phyloP scores from a whole-genome alignment of 2,797 vertebrate species.

The Eospalax fontanierii region DNA sequence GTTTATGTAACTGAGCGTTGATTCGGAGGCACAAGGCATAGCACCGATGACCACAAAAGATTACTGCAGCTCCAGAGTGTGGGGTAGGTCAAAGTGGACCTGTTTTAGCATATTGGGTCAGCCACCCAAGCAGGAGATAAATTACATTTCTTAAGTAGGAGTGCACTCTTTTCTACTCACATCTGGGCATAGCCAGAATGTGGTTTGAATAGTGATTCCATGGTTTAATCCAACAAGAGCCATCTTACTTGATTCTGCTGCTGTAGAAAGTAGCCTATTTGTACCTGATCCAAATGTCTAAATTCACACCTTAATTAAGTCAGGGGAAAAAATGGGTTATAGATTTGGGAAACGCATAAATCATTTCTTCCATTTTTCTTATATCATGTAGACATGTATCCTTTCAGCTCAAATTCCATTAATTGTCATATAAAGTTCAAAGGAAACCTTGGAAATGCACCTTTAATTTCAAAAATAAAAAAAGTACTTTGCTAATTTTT shows the following conservation, averaged over 20 bases:
- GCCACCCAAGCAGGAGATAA: neutral
- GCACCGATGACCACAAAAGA: neutral
- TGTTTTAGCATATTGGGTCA: neutral
- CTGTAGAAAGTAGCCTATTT: neutral
- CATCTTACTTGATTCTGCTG: neutral
- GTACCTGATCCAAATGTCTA: neutral
- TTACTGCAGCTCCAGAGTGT: neutral
- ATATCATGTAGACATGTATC: neutral
- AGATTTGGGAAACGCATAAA: too few species aligned
- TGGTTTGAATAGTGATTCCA: neutral
- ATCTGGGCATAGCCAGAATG: neutral
- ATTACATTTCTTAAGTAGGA: neutral
- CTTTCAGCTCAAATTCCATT: neutral
- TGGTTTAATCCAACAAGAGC: neutral
- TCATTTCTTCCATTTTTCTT: too few species aligned
- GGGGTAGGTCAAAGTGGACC: too few species aligned
- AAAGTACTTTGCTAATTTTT: neutral
- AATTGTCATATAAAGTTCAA: neutral
- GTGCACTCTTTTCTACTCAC: neutral
- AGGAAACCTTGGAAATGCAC: neutral
- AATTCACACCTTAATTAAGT: too few species aligned
- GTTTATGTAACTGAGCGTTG: neutral
- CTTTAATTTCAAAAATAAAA: neutral
- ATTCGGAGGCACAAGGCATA: neutral
- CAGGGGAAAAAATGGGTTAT: too few species aligned